Percentiles rank a stretch among this genome's conserved stretches.
Evolutionary conservation across 1,140 invertebrate species (phyloP).

Genomic region (Tribolium madens): DNA sequence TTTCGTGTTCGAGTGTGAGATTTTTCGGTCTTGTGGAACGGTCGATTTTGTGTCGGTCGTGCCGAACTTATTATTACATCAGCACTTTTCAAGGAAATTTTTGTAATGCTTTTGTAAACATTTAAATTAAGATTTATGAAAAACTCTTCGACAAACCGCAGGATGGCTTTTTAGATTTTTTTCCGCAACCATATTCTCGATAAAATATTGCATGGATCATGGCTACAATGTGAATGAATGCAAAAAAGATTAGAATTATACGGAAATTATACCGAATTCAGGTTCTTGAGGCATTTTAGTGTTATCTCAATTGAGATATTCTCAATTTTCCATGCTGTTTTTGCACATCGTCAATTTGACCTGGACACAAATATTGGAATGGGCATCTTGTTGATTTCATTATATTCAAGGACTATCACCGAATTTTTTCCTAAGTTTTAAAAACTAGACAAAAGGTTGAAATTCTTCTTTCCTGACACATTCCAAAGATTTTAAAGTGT

Average conservation of each 20-base stretch:
- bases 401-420: background rate
- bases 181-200: constrained; percentile 18
- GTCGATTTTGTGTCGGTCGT: constrained; percentile 5
- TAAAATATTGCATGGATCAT: constrained; percentile 9
- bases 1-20: constrained; percentile 11
- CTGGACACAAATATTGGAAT: too few species aligned
- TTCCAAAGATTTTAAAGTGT: background rate
- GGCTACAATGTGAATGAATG: too few species aligned
- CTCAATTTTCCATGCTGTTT: constrained; percentile 3
- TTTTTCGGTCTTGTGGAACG: constrained; percentile 14
- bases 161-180: constrained; percentile 21
- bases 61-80: constrained; percentile 25
- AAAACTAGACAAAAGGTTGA: background rate
- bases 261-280: constrained; percentile 13
- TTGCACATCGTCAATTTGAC: too few species aligned
- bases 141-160: constrained; percentile 17
- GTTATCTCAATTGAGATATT: constrained; percentile 8
- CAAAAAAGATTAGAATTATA: constrained; percentile 19
- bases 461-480: background rate
- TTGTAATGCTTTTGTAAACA: constrained; percentile 34
- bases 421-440: background rate
- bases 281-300: too few species aligned
- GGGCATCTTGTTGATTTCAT: too few species aligned
- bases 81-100: constrained; percentile 33
- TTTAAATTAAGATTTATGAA: constrained; percentile 35